Evolutionary conservation across 2,888 invertebrate species (phyloP), one percentile per base, ranked within the genome.

Genomic region (Neoascia interrupta): DNA sequence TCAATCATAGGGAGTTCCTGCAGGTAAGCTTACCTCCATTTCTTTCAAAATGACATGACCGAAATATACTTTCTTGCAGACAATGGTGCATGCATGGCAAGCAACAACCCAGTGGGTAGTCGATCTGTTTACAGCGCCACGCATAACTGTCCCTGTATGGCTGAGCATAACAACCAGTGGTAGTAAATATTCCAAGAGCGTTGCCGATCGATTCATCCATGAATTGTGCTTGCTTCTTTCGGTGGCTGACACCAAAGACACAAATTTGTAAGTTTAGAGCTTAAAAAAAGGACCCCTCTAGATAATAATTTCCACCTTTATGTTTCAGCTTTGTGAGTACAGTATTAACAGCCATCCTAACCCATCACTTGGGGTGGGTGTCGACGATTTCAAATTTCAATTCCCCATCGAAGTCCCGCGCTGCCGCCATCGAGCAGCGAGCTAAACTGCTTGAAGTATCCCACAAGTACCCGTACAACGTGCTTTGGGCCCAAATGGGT

Each of bases 261-360:
- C 95, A 5, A 96, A 96, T 88, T 97, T 97, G 97, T 97, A 90
- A n/a, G n/a, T n/a, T n/a, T n/a, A n/a, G n/a, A n/a, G n/a, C n/a
- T n/a, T n/a, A n/a, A n/a, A n/a, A n/a, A 94, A 95, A 92, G 84
- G 76, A 8, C 5, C 5, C 34, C 13, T 63, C 45, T 34, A 60
- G 49, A 37, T 15, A 34, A 41, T 43, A 13, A 51, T 16, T 31
- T 45, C 53, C 11, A 64, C 81, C 80, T 72, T 83, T 81, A 84
- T 84, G 83, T 92, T 92, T 79, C 91, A 97, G 97, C 89, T 97
- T 97, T 89, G 91, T 97, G 85, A 97, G 96, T 87, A 96, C 96
- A 15, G 91, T 97, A 79, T 88, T 97, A 54, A 97, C 97, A 4
- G 95, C 96, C 76, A 94, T 97, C 45, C 89, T 97, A 56, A 97